Conservation (phyloP, 2,113 vertebrate genomes). For the Alethe diademata region DNA sequence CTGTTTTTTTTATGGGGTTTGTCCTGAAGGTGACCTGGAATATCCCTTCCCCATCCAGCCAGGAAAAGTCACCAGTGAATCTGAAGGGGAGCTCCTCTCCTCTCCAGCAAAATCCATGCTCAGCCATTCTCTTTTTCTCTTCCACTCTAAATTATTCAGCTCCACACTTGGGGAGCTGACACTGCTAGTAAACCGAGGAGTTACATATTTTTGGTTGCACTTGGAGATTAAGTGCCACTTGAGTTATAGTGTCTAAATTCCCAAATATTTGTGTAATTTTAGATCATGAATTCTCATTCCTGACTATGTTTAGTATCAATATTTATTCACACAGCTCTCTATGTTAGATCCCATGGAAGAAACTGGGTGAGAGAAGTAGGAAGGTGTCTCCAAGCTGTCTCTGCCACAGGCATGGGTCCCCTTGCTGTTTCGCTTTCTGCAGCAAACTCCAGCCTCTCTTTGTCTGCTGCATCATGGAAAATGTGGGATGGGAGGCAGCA, state of each 20-base stretch:
- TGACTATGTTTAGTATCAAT: conserved; percentile 61
- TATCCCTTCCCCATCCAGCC: background rate
- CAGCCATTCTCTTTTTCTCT: background rate
- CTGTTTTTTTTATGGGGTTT: background rate
- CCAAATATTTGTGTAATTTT: conserved; percentile 57
- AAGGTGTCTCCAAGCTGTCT: background rate
- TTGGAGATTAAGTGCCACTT: conserved; percentile 57
- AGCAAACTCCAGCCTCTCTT: background rate
- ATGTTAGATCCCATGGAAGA: conserved; percentile 21
- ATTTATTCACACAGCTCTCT: conserved; percentile 46
- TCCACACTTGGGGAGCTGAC: conserved; percentile 22
- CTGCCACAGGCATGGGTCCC: background rate
- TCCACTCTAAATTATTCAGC: conserved; percentile 4
- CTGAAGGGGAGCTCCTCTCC: background rate
- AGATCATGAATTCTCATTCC: conserved; percentile 40
- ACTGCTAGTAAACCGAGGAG: background rate
- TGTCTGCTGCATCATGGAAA: background rate
- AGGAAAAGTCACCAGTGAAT: background rate
- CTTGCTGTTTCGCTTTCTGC: background rate
- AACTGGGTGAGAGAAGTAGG: background rate
- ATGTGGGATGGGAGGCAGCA: background rate
- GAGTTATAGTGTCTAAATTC: conserved; percentile 48
- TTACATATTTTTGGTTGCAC: conserved; percentile 11
- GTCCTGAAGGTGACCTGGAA: background rate
- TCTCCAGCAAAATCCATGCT: background rate